phyloP scores from a whole-genome alignment of 2,113 vertebrate genomes.

The Pterocles orientalis region DNA sequence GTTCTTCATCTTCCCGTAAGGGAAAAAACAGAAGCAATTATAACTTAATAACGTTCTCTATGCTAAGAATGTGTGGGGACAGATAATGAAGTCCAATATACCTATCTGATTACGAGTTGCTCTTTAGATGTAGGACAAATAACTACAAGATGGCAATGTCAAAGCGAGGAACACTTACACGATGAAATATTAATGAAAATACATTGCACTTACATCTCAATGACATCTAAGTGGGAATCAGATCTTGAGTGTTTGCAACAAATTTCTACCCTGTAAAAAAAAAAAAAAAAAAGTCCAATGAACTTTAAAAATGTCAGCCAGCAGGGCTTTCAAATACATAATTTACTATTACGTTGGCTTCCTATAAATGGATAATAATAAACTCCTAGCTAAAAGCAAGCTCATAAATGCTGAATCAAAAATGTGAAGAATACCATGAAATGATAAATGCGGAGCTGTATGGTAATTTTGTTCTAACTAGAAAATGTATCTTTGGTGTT shows the following conservation, averaged over 20 bases:
- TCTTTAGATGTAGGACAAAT: constrained; percentile 67
- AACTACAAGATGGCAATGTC: constrained; percentile 63
- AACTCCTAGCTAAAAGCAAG: constrained; percentile 65
- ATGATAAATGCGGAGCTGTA: constrained; percentile 60
- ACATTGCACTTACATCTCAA: constrained; percentile 55
- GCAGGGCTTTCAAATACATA: constrained; percentile 75
- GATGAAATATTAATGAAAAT: constrained; percentile 76
- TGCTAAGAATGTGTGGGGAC: constrained; percentile 38
- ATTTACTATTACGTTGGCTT: constrained; percentile 77
- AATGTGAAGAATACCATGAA: constrained; percentile 57
- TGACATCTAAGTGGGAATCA: constrained; percentile 72
- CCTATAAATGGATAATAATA: constrained; percentile 75
- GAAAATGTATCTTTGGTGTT: background rate
- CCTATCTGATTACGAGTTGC: constrained; percentile 53
- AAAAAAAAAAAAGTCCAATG: constrained; percentile 48
- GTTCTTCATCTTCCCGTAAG: constrained; percentile 17
- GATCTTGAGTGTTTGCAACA: constrained; percentile 59
- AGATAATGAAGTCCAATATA: constrained; percentile 62
- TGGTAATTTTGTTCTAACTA: constrained; percentile 59
- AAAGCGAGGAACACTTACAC: constrained; percentile 56
- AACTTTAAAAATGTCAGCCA: constrained; percentile 81
- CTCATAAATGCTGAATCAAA: constrained; percentile 71
- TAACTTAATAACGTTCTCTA: constrained; percentile 37
- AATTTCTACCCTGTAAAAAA: constrained; percentile 43
- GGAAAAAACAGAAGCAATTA: constrained; percentile 46